Conservation (phyloP, 1,140 invertebrate genomes). For the Gonioctena quinquepunctata region DNA sequence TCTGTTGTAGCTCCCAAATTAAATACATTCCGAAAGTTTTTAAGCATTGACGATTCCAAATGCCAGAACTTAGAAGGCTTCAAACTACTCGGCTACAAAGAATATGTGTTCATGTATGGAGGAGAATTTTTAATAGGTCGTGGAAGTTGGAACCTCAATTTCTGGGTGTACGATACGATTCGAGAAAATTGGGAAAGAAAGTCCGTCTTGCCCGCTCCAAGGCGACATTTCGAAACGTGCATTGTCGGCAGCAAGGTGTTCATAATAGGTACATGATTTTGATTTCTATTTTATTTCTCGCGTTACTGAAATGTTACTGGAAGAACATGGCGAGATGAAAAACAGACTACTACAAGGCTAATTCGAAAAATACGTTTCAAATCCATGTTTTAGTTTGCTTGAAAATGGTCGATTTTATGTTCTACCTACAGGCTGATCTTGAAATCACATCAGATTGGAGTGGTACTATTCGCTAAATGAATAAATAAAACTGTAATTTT, state of each 20-base stretch:
- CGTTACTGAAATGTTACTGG: no score
- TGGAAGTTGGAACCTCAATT: slow-evolving; percentile 44
- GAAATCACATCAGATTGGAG: no score
- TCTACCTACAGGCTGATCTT: no score
- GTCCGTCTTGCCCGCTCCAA: slow-evolving; percentile 33
- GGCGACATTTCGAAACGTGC: slow-evolving; percentile 47
- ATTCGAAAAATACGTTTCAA: no score
- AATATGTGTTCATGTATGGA: slow-evolving; percentile 46
- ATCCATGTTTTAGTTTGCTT: no score
- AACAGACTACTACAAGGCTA: no score
- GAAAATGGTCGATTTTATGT: no score
- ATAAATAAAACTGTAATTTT: not conserved
- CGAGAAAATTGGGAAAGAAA: slow-evolving; percentile 40
- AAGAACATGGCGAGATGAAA: no score
- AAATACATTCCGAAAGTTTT: slow-evolving; percentile 16
- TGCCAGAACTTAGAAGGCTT: slow-evolving; percentile 33
- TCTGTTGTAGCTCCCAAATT: slow-evolving; percentile 16
- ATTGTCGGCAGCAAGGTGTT: slow-evolving; percentile 37
- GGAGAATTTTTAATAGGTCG: slow-evolving; percentile 40
- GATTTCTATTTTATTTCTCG: no score
- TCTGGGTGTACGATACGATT: slow-evolving; percentile 44
- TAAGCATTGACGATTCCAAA: slow-evolving; percentile 5
- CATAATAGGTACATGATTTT: slow-evolving; percentile 28
- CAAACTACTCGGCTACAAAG: slow-evolving; percentile 41
- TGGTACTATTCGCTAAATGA: not conserved